phyloP scores from a whole-genome alignment of 2,888 invertebrate species.

The Parnassius mnemosyne region DNA sequence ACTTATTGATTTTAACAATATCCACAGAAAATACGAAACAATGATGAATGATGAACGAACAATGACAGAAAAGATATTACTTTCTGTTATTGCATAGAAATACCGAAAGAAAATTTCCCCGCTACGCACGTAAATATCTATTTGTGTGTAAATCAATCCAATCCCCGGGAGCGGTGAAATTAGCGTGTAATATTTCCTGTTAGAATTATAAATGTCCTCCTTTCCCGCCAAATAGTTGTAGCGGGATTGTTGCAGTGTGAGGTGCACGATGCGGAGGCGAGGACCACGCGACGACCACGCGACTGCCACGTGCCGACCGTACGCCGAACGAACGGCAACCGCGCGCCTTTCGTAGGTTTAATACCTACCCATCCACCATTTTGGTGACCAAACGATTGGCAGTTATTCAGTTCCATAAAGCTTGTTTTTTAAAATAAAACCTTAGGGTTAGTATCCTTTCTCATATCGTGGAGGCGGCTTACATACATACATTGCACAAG shows the following conservation, averaged over 20 bases:
- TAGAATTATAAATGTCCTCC: constrained; percentile 69
- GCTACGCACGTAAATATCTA: neutral
- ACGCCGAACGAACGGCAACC: constrained; percentile 39
- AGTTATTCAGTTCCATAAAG: too few species aligned
- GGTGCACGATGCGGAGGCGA: constrained; percentile 33
- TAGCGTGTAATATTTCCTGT: constrained; percentile 79
- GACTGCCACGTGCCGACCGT: constrained; percentile 52
- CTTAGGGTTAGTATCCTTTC: too few species aligned
- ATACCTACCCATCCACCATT: constrained; percentile 27
- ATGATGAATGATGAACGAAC: too few species aligned
- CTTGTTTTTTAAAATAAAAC: too few species aligned
- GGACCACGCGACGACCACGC: constrained; percentile 32
- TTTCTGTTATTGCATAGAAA: neutral
- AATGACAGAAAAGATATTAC: too few species aligned
- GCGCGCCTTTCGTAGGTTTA: constrained; percentile 34
- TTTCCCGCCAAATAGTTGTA: constrained; percentile 57
- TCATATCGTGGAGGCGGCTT: too few species aligned
- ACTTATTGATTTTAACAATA: too few species aligned
- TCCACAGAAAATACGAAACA: too few species aligned
- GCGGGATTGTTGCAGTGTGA: constrained; percentile 36
- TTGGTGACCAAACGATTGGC: constrained; percentile 10
- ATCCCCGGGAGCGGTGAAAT: constrained; percentile 68
- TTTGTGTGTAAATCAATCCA: constrained; percentile 47
- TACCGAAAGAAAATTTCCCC: neutral
- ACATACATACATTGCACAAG: too few species aligned